Base-by-base conservation (phyloP, 2,888 invertebrate species). In the Stenodema calcarata region DNA sequence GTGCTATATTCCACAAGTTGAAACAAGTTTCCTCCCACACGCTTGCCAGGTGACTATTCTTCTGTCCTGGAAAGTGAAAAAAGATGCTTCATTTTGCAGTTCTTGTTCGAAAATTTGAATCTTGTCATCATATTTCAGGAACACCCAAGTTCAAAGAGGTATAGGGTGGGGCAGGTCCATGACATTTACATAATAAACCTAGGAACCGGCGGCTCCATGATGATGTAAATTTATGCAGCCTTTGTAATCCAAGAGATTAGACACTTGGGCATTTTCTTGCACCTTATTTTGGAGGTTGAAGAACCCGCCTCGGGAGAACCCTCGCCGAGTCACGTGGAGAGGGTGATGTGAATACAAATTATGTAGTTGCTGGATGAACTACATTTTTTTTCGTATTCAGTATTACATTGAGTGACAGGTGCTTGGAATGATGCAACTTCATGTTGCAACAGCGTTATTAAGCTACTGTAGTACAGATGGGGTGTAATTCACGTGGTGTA, bases 221-320 rank as follows among this genome's bases (percentile, higher is more conserved):
- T 54, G 50, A 80, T 80, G 80, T 80, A 80, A 80, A 80, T 80
- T 80, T 80, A 80, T 80, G 80, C 80, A 54, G 80, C 80, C 80
- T 80, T 80, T 80, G 44, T 80, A 80, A 80, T 80, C 80, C 47
- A 54, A 80, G 54, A 54, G 80, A 80, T 80, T 80, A 80, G 30
- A 54, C 80, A 54, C 35, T 73, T 41, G 73, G 35, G 73, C 73
- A 73, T 73, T 73, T 41, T 73, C 73, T 35, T 73, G 73, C 73
- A 73, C 73, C 73, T 73, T 73, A 73, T 73, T 73, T n/a, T 35
- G 73, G 41, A 35, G 73, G 35, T 73, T n/a, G 30, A 73, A 73
- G 73, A 73, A 41, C 30, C 6, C 35, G 62, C 62, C 23, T 62
- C 18, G 62, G 62, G 62, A 11, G 0, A 62, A 23, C 62, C 23